These are phyloP conservation scores for Cheilosia impressa DNA, from an alignment of 2,888 invertebrate genomes.

Conservation along the genomic window DNA sequence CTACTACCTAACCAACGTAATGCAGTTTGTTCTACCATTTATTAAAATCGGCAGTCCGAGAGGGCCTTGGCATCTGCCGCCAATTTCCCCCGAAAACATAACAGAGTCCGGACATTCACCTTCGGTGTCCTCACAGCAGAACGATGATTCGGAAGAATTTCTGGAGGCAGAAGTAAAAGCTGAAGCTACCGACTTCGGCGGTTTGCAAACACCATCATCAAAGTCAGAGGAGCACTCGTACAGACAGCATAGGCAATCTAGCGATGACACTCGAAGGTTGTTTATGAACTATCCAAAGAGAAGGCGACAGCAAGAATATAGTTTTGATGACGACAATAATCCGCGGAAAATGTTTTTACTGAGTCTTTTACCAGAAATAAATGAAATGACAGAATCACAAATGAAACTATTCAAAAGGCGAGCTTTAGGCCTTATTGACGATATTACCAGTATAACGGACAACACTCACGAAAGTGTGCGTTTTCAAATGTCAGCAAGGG, in stretches of 20 bases:
- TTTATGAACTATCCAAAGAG: neutral
- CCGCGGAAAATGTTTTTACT: constrained; percentile 8
- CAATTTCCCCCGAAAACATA: neutral
- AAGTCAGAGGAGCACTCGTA: neutral
- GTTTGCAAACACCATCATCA: neutral
- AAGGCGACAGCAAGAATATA: neutral
- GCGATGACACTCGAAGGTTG: neutral
- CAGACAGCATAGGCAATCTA: neutral
- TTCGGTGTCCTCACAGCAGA: neutral
- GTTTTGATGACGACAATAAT: neutral
- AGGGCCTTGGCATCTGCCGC: neutral
- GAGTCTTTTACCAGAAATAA: constrained; percentile 8
- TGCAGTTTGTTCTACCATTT: constrained; percentile 1
- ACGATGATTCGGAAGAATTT: neutral
- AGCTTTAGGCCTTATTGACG: neutral
- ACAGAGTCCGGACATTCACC: neutral
- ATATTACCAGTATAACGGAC: neutral
- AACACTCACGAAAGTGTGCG: neutral
- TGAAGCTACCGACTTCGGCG: neutral
- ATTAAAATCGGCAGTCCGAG: neutral
- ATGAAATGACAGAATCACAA: constrained; percentile 10
- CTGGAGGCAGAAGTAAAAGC: neutral
- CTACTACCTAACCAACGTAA: constrained; percentile 9
- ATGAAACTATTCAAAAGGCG: constrained; percentile 1
- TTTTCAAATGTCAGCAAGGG: neutral